phyloP scores from a whole-genome alignment of 2,888 invertebrate species.

The Scaptomyza polygonia region DNA sequence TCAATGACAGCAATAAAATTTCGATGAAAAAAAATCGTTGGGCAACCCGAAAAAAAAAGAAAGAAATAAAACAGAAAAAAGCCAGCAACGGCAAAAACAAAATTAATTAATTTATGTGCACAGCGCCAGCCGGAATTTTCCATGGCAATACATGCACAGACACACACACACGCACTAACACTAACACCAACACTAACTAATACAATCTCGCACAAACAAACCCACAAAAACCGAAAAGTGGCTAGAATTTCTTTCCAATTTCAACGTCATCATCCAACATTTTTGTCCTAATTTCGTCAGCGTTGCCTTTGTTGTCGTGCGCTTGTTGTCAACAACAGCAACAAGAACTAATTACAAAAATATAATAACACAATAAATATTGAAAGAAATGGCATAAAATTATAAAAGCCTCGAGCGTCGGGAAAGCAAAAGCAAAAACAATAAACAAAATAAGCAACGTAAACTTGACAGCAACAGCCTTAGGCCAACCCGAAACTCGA shows the following conservation, averaged over 20 bases:
- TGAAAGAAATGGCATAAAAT: conserved; percentile 81
- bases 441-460: conserved; percentile 32
- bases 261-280: conserved; percentile 73
- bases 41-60: conserved; percentile 13
- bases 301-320: conserved; percentile 8
- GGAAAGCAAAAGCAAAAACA: conserved; percentile 7
- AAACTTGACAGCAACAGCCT: conserved; percentile 68
- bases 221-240: conserved; percentile 26
- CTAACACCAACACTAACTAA: neutral
- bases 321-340: conserved; percentile 36
- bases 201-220: conserved; percentile 14
- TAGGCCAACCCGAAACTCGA: conserved; percentile 26
- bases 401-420: conserved; percentile 68
- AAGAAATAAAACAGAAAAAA: conserved; percentile 8
- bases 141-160: conserved; percentile 67
- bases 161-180: neutral
- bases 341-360: conserved; percentile 77
- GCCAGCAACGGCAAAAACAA: conserved; percentile 60
- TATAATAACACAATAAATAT: conserved; percentile 80
- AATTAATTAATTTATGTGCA: conserved; percentile 77
- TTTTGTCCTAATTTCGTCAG: conserved; percentile 61
- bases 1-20: conserved; percentile 73
- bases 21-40: conserved; percentile 55
- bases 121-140: conserved; percentile 68
- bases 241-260: conserved; percentile 77